Evolutionary conservation across 2,888 invertebrate species (phyloP).

Genomic region (Portevinia maculata): DNA sequence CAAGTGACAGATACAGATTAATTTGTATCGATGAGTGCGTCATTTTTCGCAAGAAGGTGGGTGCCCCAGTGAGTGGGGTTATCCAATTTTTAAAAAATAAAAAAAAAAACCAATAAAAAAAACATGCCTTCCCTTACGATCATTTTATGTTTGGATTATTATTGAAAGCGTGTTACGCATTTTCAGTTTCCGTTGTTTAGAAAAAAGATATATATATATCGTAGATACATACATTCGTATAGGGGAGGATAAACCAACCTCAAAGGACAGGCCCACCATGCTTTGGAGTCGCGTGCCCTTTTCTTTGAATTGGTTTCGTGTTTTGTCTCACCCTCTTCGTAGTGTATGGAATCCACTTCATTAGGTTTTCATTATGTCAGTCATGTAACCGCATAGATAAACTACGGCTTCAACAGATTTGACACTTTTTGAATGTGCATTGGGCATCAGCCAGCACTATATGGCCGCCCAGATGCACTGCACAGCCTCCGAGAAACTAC

Average conservation of each 20-base stretch:
- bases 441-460: conserved; percentile 20
- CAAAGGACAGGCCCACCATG: conserved; percentile 55
- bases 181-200: background rate
- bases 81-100: conserved; percentile 33
- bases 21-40: conserved; percentile 56
- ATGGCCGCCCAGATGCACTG: conserved; percentile 39
- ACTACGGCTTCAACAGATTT: conserved; percentile 39
- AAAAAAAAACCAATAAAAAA: background rate
- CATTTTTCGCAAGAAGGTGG: conserved; percentile 16
- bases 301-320: conserved; percentile 41
- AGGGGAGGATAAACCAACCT: background rate
- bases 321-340: background rate
- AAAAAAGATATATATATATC: background rate
- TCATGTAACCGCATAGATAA: conserved; percentile 54
- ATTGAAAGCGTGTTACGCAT: conserved; percentile 25
- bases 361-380: conserved; percentile 56
- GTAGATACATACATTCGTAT: background rate
- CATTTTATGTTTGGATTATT: conserved; percentile 2
- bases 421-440: conserved; percentile 60
- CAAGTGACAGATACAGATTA: conserved; percentile 57
- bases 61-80: conserved; percentile 2
- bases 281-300: conserved; percentile 51
- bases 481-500: conserved; percentile 6
- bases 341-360: conserved; percentile 7
- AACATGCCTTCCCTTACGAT: background rate